Conservation (phyloP, 2,113 vertebrate species). For the Malaclemys terrapin region DNA sequence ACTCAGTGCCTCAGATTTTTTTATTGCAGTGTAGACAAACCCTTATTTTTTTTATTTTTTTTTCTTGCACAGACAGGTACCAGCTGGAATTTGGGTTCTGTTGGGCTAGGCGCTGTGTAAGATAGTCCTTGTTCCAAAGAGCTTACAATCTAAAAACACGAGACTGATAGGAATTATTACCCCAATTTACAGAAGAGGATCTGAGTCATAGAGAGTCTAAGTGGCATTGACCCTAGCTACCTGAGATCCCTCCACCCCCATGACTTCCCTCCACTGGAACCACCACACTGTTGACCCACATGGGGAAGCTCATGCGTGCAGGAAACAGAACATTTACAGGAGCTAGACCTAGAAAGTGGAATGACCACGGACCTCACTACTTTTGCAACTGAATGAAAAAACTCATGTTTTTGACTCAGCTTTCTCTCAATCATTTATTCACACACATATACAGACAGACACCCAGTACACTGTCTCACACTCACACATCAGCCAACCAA, state of each 20-base stretch:
- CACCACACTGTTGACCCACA: background rate
- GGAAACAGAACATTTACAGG: background rate
- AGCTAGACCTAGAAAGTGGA: background rate
- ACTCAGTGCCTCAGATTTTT: background rate
- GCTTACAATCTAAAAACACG: background rate
- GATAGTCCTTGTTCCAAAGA: background rate
- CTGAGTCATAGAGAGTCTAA: background rate
- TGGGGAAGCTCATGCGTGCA: background rate
- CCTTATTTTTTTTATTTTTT: background rate
- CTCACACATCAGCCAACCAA: background rate
- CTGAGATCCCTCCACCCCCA: background rate
- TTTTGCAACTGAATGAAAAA: background rate
- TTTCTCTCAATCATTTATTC: background rate
- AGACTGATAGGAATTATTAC: background rate
- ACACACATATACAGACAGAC: background rate
- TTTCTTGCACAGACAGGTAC: background rate
- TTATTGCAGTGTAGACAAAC: background rate
- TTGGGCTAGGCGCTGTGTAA: background rate
- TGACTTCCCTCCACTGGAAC: background rate
- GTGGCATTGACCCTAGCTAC: background rate
- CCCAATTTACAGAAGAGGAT: background rate
- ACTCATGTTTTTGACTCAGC: background rate
- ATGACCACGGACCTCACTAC: fast-evolving
- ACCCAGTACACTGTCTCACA: background rate
- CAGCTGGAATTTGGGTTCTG: background rate